Evolutionary conservation across 1,140 invertebrate species (phyloP).

Genomic region (Drosophila ohnishii): DNA sequence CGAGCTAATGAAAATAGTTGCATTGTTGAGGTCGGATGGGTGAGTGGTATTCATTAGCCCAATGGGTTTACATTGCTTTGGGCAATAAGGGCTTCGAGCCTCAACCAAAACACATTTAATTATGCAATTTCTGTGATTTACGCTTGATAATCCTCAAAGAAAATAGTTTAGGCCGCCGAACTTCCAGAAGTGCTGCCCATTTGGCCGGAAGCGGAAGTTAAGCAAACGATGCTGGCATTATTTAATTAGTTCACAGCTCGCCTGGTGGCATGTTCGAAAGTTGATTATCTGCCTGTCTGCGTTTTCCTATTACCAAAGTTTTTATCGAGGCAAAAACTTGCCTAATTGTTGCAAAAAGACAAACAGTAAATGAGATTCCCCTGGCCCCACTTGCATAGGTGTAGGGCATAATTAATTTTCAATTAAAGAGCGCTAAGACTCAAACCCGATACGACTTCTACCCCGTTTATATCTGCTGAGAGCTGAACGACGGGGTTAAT

Average conservation of each 20-base stretch:
- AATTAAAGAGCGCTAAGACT: constrained; percentile 50
- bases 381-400: constrained; percentile 12
- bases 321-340: constrained; percentile 37
- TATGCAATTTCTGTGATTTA: not conserved
- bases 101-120: constrained; percentile 4
- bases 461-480: not conserved
- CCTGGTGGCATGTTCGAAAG: not conserved
- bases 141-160: constrained; percentile 21
- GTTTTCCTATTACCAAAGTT: constrained; percentile 23
- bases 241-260: constrained; percentile 33
- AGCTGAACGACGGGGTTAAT: not conserved
- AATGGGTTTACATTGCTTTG: constrained; percentile 1
- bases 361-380: constrained; percentile 10
- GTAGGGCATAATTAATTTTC: constrained; percentile 56
- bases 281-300: constrained; percentile 26
- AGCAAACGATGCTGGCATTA: constrained; percentile 21
- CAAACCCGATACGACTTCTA: constrained; percentile 10
- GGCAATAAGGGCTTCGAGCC: not conserved
- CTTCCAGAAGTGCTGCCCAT: not conserved
- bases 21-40: constrained; percentile 23
- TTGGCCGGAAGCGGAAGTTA: constrained; percentile 16
- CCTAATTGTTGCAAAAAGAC: constrained; percentile 29
- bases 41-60: constrained; percentile 16
- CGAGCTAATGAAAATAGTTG: not conserved
- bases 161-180: constrained; percentile 3